Evolutionary conservation across 2,797 vertebrate species (phyloP).

Genomic region (Argentina silus): DNA sequence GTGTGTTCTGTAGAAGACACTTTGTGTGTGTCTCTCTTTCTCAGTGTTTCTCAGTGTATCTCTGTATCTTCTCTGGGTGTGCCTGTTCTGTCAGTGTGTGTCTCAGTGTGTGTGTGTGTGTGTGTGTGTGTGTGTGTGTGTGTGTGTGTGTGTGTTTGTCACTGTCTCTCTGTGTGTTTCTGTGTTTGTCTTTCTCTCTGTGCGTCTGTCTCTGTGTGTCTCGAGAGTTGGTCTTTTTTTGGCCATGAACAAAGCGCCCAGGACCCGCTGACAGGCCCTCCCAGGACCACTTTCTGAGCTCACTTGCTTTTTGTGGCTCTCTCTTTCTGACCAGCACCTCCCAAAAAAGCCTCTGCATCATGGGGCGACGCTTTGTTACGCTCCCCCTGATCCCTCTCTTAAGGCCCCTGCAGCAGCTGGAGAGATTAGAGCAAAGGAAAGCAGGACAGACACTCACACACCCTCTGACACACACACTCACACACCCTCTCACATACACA

Average conservation of each 20-base stretch:
- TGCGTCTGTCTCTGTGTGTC: background rate
- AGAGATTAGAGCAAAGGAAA: slow-evolving; percentile 79
- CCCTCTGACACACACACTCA: slow-evolving; percentile 3
- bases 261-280: slow-evolving; percentile 74
- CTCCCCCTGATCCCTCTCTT: slow-evolving; percentile 86
- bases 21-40: background rate
- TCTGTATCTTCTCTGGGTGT: background rate
- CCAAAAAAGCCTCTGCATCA: slow-evolving; percentile 93
- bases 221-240: slow-evolving; percentile 80
- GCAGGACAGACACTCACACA: slow-evolving; percentile 24
- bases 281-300: slow-evolving; percentile 82
- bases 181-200: background rate
- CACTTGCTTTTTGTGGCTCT: slow-evolving; percentile 92
- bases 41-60: background rate
- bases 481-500: background rate
- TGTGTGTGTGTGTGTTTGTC: too few relatives aligned
- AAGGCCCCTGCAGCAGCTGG: slow-evolving; percentile 82
- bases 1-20: background rate
- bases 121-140: background rate
- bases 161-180: slow-evolving; percentile 3
- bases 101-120: background rate
- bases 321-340: slow-evolving; percentile 85
- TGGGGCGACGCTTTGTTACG: slow-evolving; percentile 80
- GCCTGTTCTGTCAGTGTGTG: background rate
- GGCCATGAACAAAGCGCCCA: slow-evolving; percentile 80